Percentiles rank a stretch among this genome's conserved stretches.
phyloP scores from a whole-genome alignment of 2,888 invertebrate species.

The Chrysopilus asiliformis region DNA sequence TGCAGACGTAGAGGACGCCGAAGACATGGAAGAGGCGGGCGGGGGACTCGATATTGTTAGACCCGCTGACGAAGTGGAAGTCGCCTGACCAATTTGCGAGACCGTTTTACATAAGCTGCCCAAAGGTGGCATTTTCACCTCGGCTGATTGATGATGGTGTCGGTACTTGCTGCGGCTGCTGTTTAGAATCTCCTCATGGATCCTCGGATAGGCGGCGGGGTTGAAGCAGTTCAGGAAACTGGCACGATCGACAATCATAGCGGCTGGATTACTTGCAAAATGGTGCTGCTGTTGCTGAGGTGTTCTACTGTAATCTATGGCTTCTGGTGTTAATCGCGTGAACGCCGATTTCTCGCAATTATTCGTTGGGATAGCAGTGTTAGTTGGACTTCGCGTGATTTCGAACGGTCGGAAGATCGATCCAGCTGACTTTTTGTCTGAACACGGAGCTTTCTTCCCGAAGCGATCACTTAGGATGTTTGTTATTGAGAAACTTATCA shows the following conservation, averaged over 20 bases:
- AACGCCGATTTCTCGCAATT: constrained; percentile 24
- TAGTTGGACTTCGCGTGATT: constrained; percentile 5
- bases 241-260: constrained; percentile 34
- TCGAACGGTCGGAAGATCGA: constrained; percentile 33
- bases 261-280: constrained; percentile 26
- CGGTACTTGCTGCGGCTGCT: constrained; percentile 21
- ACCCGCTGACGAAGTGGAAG: constrained; percentile 9
- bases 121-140: constrained; percentile 41
- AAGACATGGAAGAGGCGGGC: constrained; percentile 15
- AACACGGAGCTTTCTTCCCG: constrained; percentile 16
- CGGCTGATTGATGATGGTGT: constrained; percentile 4
- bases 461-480: constrained; percentile 36
- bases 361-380: too few relatives aligned
- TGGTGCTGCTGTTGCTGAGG: constrained; percentile 23
- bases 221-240: constrained; percentile 34
- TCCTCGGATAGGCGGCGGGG: constrained; percentile 33
- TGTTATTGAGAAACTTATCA: constrained; percentile 32
- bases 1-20: constrained; percentile 20
- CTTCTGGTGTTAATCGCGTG: constrained; percentile 26
- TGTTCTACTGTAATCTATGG: constrained; percentile 29
- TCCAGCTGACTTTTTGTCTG: constrained; percentile 3
- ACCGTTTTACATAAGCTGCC: constrained; percentile 57
- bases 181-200: constrained; percentile 34
- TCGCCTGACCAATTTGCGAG: constrained; percentile 47
- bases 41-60: constrained; percentile 18